Evolutionary conservation across 2,113 vertebrate species (phyloP), one percentile per base, ranked within the genome.

Genomic region (Neolamprologus fasciatus): DNA sequence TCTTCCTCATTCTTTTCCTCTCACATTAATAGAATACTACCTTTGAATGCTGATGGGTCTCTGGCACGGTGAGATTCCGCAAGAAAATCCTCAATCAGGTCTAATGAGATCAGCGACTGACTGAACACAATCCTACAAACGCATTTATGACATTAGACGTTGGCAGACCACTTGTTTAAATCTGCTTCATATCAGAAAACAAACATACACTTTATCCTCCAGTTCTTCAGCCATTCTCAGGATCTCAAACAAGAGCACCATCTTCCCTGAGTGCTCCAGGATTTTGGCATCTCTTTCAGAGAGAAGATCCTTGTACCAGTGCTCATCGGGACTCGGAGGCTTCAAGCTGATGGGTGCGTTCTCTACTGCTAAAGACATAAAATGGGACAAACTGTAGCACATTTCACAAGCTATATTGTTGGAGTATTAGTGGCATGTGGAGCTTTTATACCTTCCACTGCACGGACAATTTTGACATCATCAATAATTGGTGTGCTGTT

Each of bases 1-100:
- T 37, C 10, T 66, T 37, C 1, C 61, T 66, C 33, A 8, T 66
- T 66, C 0, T 10, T 61, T 26, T 26, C 33, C 10, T 81, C 23
- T 83, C 6, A 16, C 9, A 54, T 78, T 5, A 81, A 66, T 19
- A 82, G 3, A 86, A 71, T 17, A n/a, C 31, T 92, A 98, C 98
- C 98, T 97, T 98, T 98, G 89, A 97, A 97, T 88, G 96, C 90
- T 53, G 96, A 81, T 79, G 96, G 80, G 5, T 96, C 95, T 40
- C 93, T 97, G 78, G 97, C 97, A 23, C 88, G 91, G 87, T 97
- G 97, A 86, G 97, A 97, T 81, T 97, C 94, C 45, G 96, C 94
- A 86, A 99, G 96, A 95, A 99, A 99, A 95, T 96, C 97, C 94
- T 99, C 99, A 89, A 99, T 99, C 79, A 99, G 95, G 95, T 98